Evolutionary conservation across 1,140 invertebrate genomes (phyloP), one percentile per base, ranked within the genome.

Genomic region (Sitodiplosis mosellana): DNA sequence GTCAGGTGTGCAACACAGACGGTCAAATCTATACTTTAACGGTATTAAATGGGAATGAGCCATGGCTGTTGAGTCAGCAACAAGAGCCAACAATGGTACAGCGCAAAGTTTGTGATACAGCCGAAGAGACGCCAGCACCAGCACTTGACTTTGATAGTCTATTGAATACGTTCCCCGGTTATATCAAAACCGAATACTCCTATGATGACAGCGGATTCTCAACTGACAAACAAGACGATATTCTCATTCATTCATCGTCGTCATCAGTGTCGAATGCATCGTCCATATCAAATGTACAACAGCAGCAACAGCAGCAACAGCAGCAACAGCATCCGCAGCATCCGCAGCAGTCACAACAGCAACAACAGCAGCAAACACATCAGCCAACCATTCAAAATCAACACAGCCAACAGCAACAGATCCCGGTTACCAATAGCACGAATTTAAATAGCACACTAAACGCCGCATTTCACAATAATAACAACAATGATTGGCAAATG

Each of bases 401-500:
- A n/a, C 48, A n/a, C 7, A 21, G 6, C 27, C 43, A 46, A 48
- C 27, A 27, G 27, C 40, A 27, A 15, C 17, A 33, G 42, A 15
- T 17, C 5, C 36, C 27, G 10, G 14, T 33, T 15, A 45, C 14
- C 14, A 50, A 48, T 46, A 48, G 45, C 14, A 58, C 59, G n/a
- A 59, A 58, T 43, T 33, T 55, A 14, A 27, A 27, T 15, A 22
- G 43, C 46, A 58, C 54, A 14, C 56, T 61, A 12, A 53, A 65
- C 34, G 33, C 63, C 52, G 65, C 66, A 15, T 69, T 72, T 56
- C 75, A 74, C 47, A 76, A 77, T 49, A 82, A 82, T 54, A 82
- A 81, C 52, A 83, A 84, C 58, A 83, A 85, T 64, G 80, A 83
- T 55, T 83, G 80, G 81, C 83, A 83, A 55, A 67, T 80, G 46